These are phyloP conservation scores for Gerris lacustris DNA, from an alignment of 2,888 invertebrate species.

Conservation along the genomic window DNA sequence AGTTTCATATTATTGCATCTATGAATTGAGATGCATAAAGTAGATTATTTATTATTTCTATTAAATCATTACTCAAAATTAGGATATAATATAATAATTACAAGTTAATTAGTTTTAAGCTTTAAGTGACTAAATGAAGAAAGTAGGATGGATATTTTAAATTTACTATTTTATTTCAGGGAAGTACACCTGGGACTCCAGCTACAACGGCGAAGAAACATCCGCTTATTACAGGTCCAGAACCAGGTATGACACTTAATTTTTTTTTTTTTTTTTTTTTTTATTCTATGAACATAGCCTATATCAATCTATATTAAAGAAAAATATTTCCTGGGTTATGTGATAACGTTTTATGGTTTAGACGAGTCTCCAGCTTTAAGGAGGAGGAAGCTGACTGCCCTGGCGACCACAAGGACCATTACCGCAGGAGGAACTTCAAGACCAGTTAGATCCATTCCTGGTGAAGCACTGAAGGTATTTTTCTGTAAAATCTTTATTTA, in stretches of 20 bases:
- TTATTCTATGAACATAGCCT: too few relatives aligned
- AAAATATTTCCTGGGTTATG: background rate
- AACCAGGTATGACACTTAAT: background rate
- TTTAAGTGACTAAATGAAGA: too few relatives aligned
- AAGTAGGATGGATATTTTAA: too few relatives aligned
- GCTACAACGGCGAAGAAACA: conserved; percentile 3
- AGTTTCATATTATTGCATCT: too few relatives aligned
- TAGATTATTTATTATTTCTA: too few relatives aligned
- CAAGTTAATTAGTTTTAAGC: too few relatives aligned
- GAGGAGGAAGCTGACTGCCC: background rate
- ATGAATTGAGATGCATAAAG: too few relatives aligned
- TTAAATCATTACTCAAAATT: too few relatives aligned
- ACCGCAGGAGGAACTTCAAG: background rate
- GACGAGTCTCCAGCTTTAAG: background rate
- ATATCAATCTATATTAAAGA: background rate
- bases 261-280: too few relatives aligned
- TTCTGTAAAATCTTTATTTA: background rate
- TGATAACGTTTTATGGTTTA: background rate
- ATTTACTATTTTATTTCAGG: too few relatives aligned
- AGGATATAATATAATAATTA: too few relatives aligned
- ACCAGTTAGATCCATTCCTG: conserved; percentile 6
- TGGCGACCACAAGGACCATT: background rate
- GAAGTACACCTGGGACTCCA: background rate
- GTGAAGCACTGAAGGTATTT: background rate
- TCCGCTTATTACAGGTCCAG: conserved; percentile 5